Evolutionary conservation across 2,113 vertebrate species (phyloP), one percentile per base, ranked within the genome.

Genomic region (Sander vitreus): DNA sequence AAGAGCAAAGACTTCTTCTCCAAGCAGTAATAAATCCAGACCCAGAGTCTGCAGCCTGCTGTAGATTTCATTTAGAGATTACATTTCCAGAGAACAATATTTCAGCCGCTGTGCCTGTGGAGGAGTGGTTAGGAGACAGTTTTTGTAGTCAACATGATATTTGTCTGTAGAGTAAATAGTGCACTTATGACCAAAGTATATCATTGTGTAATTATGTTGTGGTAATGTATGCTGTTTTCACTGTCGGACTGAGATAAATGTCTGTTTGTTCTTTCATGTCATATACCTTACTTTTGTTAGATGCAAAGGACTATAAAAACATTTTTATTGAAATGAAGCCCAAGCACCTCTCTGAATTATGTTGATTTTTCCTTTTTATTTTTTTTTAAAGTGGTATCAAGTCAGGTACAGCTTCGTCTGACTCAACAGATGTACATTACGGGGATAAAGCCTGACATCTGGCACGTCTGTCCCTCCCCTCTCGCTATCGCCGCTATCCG

Each of bases 1-100:
- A 96, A 97, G 85, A 99, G 98, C 88, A 99, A 97, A 96, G 97
- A 98, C 75, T 99, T 97, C 93, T 99, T 99, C 76, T 95, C 97
- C 89, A 99, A 99, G 93, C 97, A 99, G 85, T 94, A 96, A 77
- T 96, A 94, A 94, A 64, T 10, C 51, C 59, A 81, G 68, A 14
- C 62, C 89, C 48, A 19, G 7, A 72, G 64, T 92, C 62, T 94
- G 91, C 78, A 23, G 79, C 55, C 70, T 93, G 64, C 85, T 93
- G 50, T 92, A 93, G 83, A 88, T 88, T 78, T 79, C 51, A 81
- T 84, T 64, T 83, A 58, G 27, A 76, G 63, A 88, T 88, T 68
- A 87, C 75, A 74, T 86, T 87, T 87, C 30, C n/a, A 89, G 36
- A 57, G 21, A 70, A 86, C 68, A 72, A 84, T 81, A 88, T 78